These are phyloP conservation scores for Paracentrotus lividus DNA, from an alignment of 53 echinoderm and acorn worm species.

Conservation along the genomic window DNA sequence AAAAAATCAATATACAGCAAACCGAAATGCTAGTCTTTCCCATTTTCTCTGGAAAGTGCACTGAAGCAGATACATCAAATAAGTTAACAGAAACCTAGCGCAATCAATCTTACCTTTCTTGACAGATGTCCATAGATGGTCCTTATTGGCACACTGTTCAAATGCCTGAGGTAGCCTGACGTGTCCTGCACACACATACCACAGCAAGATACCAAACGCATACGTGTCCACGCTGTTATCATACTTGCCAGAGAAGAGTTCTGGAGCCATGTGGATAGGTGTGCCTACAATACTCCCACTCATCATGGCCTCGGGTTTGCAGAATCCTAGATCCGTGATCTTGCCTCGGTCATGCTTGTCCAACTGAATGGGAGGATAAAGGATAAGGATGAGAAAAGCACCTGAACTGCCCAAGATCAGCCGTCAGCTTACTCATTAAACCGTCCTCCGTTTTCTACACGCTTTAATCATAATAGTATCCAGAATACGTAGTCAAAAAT, in stretches of 20 bases:
- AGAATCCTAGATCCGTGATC: slow-evolving; percentile 99
- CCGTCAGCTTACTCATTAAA: no score
- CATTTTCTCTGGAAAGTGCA: background rate
- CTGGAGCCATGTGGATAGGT: slow-evolving; percentile 99
- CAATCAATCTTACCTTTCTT: slow-evolving; percentile 80
- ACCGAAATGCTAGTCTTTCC: no score
- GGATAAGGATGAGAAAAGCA: no score
- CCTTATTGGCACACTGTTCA: slow-evolving; percentile 99
- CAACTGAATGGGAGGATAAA: slow-evolving; percentile 70
- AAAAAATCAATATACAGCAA: no score
- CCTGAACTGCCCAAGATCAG: no score
- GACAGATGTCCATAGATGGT: slow-evolving; percentile 97
- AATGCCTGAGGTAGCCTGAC: slow-evolving; percentile 90
- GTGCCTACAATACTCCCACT: slow-evolving; percentile 99
- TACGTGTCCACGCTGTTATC: slow-evolving; percentile 98
- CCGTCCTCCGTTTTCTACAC: no score
- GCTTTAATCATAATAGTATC: no score
- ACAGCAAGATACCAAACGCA: slow-evolving; percentile 99
- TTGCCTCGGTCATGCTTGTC: slow-evolving; percentile 94
- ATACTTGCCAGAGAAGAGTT: slow-evolving; percentile 97
- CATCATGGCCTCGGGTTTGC: slow-evolving; percentile 99
- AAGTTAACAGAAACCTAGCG: background rate
- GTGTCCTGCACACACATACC: slow-evolving; percentile 97
- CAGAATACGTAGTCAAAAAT: no score
- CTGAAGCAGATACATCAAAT: background rate